phyloP scores from a whole-genome alignment of 2,113 vertebrate species.

The Eudyptes chrysolophus region DNA sequence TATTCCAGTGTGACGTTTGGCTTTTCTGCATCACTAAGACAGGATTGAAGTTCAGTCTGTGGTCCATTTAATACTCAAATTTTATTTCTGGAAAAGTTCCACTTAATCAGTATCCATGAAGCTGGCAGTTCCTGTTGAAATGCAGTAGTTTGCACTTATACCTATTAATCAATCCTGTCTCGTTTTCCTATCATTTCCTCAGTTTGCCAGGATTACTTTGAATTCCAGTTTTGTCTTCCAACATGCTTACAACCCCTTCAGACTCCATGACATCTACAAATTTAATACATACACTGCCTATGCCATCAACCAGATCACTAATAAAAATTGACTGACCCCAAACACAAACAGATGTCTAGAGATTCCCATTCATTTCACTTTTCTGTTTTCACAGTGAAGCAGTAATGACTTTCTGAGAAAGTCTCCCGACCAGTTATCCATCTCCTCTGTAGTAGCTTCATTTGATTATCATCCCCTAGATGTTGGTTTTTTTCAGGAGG shows the following conservation, averaged over 20 bases:
- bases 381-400: background rate
- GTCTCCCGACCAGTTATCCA: background rate
- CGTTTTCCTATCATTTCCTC: background rate
- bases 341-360: background rate
- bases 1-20: background rate
- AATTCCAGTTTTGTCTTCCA: background rate
- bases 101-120: background rate
- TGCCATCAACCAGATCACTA: background rate
- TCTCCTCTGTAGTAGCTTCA: background rate
- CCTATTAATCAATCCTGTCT: background rate
- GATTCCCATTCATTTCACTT: background rate
- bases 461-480: background rate
- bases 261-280: background rate
- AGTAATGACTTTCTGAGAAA: background rate
- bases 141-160: background rate
- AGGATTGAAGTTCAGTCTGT: background rate
- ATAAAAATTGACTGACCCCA: background rate
- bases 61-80: background rate
- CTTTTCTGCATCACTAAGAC: background rate
- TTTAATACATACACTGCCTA: background rate
- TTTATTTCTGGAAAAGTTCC: background rate
- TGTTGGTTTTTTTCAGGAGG: background rate
- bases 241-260: background rate
- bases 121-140: background rate
- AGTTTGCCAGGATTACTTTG: background rate